Evolutionary conservation across 2,797 vertebrate genomes (phyloP), one percentile per base, ranked within the genome.

Genomic region (Morus bassanus): DNA sequence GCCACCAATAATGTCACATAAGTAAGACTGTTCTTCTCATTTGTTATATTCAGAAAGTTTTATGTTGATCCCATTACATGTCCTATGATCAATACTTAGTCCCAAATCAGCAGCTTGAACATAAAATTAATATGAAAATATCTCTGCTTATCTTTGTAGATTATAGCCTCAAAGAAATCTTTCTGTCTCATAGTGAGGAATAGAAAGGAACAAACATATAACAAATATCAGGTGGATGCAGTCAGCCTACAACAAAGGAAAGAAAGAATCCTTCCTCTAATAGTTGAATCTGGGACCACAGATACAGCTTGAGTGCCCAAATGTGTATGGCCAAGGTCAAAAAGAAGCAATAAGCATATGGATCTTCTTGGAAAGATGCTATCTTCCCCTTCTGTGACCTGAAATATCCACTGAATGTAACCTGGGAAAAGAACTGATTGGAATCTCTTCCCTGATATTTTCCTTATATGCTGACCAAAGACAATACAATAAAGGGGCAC

Each of bases 71-170:
- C 27, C 27, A 39, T 90, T 88, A 6, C 53, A 30, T 5, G 13
- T 63, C 19, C 5, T 23, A 22, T 68, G 8, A 3, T 77, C 73
- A 70, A 17, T 37, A 39, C 45, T 87, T 89, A 35, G 45, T 93
- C 74, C 56, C 87, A 83, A 85, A 85, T 61, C 68, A 88, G 59
- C 53, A 81, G 21, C 12, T 46, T 85, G 51, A 94, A 84, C 24
- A 54, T 76, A 69, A 89, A 96, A 94, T 54, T 80, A 91, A 41
- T 91, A 90, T 48, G 73, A 54, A 80, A 91, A 81, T 78, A 75
- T 56, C 76, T 88, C 54, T 75, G 8, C 13, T 86, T 75, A 61
- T 50, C 37, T 73, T 67, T 75, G 56, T 51, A 70, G 30, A 68
- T 78, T 53, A 79, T 72, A 39, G 22, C 8, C 10, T 59, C 11